These are phyloP conservation scores for Gobio gobio DNA, from an alignment of 2,113 vertebrate genomes.

Conservation along the genomic window DNA sequence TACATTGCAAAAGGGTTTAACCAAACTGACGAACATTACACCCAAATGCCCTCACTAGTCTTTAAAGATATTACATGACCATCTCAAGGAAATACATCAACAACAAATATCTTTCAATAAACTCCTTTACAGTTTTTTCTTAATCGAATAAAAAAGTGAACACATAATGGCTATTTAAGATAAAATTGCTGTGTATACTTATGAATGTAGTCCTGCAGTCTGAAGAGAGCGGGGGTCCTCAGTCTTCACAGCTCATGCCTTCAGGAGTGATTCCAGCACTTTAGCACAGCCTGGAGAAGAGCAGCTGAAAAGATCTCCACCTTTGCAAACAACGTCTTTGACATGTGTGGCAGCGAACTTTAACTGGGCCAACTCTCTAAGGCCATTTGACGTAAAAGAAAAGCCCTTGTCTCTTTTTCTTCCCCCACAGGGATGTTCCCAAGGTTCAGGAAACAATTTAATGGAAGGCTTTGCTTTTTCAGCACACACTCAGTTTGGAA, in stretches of 20 bases:
- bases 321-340: conserved; percentile 71
- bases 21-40: not conserved
- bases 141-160: not conserved
- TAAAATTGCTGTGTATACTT: conserved; percentile 19
- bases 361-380: conserved; percentile 66
- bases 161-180: not conserved
- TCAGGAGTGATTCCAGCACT: conserved; percentile 60
- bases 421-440: conserved; percentile 68
- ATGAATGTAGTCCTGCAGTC: conserved; percentile 30
- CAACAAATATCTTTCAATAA: not conserved
- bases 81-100: not conserved
- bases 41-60: not conserved
- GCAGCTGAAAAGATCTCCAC: conserved; percentile 58
- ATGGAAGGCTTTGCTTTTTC: conserved; percentile 62
- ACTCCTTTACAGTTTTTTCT: not conserved
- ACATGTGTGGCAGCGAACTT: conserved; percentile 68
- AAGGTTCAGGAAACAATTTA: conserved; percentile 62
- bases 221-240: not conserved
- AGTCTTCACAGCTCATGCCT: conserved; percentile 70
- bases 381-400: conserved; percentile 71
- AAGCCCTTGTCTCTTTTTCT: conserved; percentile 68
- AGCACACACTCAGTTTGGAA: conserved; percentile 34
- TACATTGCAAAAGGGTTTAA: not conserved
- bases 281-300: conserved; percentile 52
- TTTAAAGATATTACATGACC: not conserved